These are phyloP conservation scores for Cyprinodon tularosa DNA, from an alignment of 2,113 vertebrate genomes.

Conservation along the genomic window DNA sequence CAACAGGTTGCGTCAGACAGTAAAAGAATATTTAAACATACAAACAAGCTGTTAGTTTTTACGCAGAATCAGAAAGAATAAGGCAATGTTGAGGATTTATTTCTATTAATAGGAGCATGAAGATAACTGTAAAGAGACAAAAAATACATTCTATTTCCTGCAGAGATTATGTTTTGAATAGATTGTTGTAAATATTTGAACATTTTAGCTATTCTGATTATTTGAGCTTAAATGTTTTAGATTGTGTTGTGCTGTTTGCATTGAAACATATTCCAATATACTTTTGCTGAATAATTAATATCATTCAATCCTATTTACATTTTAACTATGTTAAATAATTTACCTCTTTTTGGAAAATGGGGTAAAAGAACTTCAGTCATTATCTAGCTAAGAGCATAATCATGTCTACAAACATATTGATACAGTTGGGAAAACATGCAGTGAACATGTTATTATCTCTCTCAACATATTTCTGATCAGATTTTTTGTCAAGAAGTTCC, in stretches of 20 bases:
- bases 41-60: constrained; percentile 54
- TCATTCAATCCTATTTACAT: too few species aligned
- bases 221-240: neutral
- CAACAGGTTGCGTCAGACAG: constrained; percentile 78
- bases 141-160: neutral
- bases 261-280: neutral
- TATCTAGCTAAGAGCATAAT: too few species aligned
- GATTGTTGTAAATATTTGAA: neutral
- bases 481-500: too few species aligned
- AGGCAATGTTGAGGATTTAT: constrained; percentile 35
- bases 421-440: too few species aligned
- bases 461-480: too few species aligned
- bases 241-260: neutral
- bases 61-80: constrained; percentile 32
- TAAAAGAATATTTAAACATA: constrained; percentile 71
- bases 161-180: neutral
- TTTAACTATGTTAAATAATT: neutral
- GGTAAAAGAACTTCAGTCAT: neutral
- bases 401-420: too few species aligned
- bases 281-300: neutral
- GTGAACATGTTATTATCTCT: too few species aligned
- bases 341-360: neutral
- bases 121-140: constrained; percentile 14
- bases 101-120: constrained; percentile 9
- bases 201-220: neutral